Conservation (phyloP, 1,140 invertebrate genomes). For the Brachionus plicatilis region DNA sequence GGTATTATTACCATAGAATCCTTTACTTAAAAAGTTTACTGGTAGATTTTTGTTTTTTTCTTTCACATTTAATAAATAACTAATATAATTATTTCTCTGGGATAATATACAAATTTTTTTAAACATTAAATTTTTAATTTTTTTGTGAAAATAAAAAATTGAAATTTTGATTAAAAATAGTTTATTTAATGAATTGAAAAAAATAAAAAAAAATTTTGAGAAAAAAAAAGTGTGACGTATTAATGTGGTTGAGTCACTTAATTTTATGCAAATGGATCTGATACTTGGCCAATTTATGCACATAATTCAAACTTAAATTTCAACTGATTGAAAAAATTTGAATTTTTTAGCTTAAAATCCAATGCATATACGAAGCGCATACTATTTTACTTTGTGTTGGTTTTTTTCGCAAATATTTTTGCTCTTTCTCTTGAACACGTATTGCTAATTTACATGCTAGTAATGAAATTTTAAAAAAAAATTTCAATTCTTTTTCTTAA, state of each 20-base stretch:
- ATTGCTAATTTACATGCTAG: slow-evolving; percentile 36
- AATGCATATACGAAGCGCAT: slow-evolving; percentile 6
- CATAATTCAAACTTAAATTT: slow-evolving; percentile 25
- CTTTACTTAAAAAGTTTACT: too few relatives aligned
- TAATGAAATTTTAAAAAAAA: background rate
- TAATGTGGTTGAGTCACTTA: background rate
- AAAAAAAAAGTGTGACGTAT: background rate
- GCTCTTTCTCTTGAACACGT: slow-evolving; percentile 32
- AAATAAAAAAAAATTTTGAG: background rate
- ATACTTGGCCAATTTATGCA: background rate
- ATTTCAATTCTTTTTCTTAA: background rate
- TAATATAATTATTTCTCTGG: too few relatives aligned
- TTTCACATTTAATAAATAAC: too few relatives aligned
- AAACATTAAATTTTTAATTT: too few relatives aligned
- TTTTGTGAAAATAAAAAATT: too few relatives aligned
- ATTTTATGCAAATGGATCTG: background rate
- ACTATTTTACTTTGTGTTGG: background rate
- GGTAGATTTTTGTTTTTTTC: too few relatives aligned
- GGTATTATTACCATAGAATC: too few relatives aligned
- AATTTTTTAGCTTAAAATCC: background rate
- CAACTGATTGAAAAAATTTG: background rate
- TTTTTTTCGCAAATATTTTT: slow-evolving; percentile 31
- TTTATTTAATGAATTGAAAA: background rate
- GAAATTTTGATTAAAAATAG: too few relatives aligned
- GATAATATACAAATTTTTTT: too few relatives aligned